A percentile compares a stretch with the other conserved stretches of the same genome.
These are phyloP conservation scores for Caenorhabditis tropicalis DNA, from an alignment of 1,140 invertebrate species.

Conservation along the genomic window DNA sequence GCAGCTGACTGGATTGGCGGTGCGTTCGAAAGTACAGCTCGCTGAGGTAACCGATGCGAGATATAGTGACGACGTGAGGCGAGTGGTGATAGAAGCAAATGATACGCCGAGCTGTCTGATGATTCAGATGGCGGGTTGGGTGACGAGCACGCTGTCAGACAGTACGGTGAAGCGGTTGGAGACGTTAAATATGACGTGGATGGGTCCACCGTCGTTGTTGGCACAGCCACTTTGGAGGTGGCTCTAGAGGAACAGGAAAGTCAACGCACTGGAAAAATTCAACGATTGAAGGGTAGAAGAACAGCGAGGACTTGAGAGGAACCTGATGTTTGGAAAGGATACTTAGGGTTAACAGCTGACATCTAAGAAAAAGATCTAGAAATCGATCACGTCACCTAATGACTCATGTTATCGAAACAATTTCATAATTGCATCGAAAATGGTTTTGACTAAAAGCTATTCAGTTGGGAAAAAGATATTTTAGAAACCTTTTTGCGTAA, in stretches of 20 bases:
- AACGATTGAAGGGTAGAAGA: not conserved
- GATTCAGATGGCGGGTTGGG: slow-evolving; percentile 15
- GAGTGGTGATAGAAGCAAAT: slow-evolving; percentile 31
- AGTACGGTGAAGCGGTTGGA: slow-evolving; percentile 15
- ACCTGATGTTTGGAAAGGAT: too few species aligned
- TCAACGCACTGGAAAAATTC: not conserved
- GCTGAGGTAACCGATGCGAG: slow-evolving; percentile 57
- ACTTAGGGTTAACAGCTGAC: too few species aligned
- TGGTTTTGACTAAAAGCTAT: too few species aligned
- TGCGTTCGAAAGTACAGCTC: slow-evolving; percentile 50
- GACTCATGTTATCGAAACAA: too few species aligned
- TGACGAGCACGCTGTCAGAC: slow-evolving; percentile 2
- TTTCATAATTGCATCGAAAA: too few species aligned
- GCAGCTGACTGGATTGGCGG: slow-evolving; percentile 54
- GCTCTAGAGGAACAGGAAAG: slow-evolving; percentile 21
- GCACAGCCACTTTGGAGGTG: slow-evolving; percentile 34
- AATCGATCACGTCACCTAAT: too few species aligned
- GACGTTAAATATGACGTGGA: not conserved
- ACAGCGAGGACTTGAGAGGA: not conserved
- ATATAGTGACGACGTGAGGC: slow-evolving; percentile 54
- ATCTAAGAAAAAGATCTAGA: not conserved
- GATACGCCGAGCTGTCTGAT: not conserved
- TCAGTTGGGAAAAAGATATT: too few species aligned
- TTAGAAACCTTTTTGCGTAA: too few species aligned
- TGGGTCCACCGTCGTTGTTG: slow-evolving; percentile 33